A percentile compares a stretch with the other conserved stretches of the same genome.
Conservation (phyloP, 2,888 invertebrate genomes). For the Lacanobia wlatinum region DNA sequence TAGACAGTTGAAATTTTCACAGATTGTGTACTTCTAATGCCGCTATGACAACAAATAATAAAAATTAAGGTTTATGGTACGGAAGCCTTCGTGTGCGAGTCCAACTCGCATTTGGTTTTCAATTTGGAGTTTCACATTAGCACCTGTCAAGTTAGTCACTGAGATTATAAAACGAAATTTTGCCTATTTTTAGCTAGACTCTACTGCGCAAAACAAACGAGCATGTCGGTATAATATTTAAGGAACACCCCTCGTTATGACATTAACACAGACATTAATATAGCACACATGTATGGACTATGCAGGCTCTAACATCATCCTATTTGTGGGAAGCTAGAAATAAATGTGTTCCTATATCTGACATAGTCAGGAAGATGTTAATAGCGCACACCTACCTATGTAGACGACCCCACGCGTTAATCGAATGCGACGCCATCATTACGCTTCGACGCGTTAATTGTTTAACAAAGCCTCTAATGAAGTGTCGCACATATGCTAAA, state of each 20-base stretch:
- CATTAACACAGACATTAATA: conserved; percentile 1
- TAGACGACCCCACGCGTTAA: conserved; percentile 23
- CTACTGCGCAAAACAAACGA: conserved; percentile 1
- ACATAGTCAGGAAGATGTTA: too few relatives aligned
- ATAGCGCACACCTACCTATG: background rate
- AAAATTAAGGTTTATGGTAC: too few relatives aligned
- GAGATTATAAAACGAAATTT: background rate
- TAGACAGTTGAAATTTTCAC: too few relatives aligned
- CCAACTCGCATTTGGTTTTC: too few relatives aligned
- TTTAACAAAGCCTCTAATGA: conserved; percentile 73
- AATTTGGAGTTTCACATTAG: too few relatives aligned
- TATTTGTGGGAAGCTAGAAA: background rate
- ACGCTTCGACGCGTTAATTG: conserved; percentile 60
- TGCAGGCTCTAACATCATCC: background rate
- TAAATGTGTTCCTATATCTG: too few relatives aligned
- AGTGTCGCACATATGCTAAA: conserved; percentile 65
- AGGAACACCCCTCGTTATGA: background rate
- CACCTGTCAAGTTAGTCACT: too few relatives aligned
- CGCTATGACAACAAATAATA: too few relatives aligned
- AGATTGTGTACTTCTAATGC: too few relatives aligned
- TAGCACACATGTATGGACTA: background rate
- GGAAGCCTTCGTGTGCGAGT: too few relatives aligned
- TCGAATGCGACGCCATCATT: conserved; percentile 51
- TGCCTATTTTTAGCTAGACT: background rate
- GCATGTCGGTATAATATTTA: conserved; percentile 1